Percentiles rank a stretch among this genome's conserved stretches.
phyloP scores from a whole-genome alignment of 2,797 vertebrate species.

The Pangasius krempfi region DNA sequence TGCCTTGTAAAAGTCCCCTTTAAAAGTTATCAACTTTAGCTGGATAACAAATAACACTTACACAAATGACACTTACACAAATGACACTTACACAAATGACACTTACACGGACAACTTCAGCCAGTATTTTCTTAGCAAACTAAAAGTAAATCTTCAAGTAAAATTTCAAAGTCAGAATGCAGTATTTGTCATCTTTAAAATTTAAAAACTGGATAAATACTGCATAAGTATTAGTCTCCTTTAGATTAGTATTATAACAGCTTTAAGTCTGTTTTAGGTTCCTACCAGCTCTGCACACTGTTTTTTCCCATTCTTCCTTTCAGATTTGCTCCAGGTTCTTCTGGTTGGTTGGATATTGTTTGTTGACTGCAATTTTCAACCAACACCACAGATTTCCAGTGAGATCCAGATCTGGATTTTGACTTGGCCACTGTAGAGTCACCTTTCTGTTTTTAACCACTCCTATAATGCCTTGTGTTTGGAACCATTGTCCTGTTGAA shows the following conservation, averaged over 20 bases:
- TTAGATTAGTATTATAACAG: not conserved
- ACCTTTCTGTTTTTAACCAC: not conserved
- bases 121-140: too few relatives aligned
- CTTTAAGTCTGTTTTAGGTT: not conserved
- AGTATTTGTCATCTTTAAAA: not conserved
- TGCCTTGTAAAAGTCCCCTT: not conserved
- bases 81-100: not conserved
- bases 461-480: not conserved
- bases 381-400: not conserved
- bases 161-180: not conserved
- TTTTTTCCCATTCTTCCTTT: not conserved
- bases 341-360: not conserved
- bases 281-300: not conserved
- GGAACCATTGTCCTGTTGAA: not conserved
- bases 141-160: too few relatives aligned
- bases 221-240: not conserved
- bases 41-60: not conserved
- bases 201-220: not conserved
- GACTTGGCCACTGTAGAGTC: not conserved
- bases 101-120: not conserved
- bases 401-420: not conserved
- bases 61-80: not conserved
- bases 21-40: not conserved
- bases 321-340: not conserved
- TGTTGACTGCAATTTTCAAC: not conserved